phyloP scores from a whole-genome alignment of 2,113 vertebrate species.

The Cynocephalus volans region DNA sequence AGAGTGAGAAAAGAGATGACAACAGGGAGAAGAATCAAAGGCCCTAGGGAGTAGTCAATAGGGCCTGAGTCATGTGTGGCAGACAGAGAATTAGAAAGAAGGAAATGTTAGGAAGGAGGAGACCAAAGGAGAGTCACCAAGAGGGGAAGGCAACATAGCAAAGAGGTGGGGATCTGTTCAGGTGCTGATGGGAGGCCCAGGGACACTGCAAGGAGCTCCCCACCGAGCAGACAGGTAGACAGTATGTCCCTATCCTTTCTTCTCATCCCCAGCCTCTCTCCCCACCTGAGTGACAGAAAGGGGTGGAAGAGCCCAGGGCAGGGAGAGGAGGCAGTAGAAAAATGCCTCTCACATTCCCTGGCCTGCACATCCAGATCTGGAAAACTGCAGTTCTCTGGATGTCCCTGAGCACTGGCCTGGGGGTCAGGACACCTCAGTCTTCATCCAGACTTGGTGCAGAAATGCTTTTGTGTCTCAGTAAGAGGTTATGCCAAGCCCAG shows the following conservation, averaged over 20 bases:
- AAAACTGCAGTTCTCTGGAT: background rate
- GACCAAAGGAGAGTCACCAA: background rate
- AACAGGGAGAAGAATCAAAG: background rate
- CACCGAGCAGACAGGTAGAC: background rate
- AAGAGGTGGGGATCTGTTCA: background rate
- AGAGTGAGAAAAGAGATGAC: background rate
- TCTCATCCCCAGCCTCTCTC: background rate
- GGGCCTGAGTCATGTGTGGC: background rate
- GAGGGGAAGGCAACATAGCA: background rate
- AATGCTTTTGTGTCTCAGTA: background rate
- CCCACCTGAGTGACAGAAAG: background rate
- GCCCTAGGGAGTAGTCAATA: too few relatives aligned
- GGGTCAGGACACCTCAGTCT: background rate
- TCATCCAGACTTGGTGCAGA: background rate
- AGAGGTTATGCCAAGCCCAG: background rate
- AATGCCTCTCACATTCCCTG: accelerated
- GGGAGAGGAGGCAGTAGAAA: background rate
- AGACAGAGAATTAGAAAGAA: background rate
- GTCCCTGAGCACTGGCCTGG: background rate
- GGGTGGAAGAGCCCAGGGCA: background rate
- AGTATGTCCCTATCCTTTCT: accelerated
- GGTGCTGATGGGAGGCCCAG: accelerated
- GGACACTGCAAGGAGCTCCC: background rate
- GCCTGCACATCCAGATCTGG: background rate
- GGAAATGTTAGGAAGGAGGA: background rate